phyloP scores from a whole-genome alignment of 2,888 invertebrate species.

The Cyaniris semiargus region DNA sequence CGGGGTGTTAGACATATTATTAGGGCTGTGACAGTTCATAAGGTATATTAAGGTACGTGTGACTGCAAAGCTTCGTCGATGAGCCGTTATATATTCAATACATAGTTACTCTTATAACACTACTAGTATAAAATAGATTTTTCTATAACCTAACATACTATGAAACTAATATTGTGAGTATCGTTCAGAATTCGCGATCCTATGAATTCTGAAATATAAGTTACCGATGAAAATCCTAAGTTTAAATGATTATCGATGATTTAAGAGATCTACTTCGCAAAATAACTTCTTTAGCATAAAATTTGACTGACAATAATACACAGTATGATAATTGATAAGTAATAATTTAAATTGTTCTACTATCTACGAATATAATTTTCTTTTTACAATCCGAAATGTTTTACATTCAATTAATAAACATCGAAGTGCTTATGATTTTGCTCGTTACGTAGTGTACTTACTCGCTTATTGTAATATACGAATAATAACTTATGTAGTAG shows the following conservation, averaged over 20 bases:
- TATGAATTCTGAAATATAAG: neutral
- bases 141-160: constrained; percentile 61
- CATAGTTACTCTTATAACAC: constrained; percentile 48
- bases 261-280: constrained; percentile 16
- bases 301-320: constrained; percentile 9
- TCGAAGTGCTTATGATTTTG: neutral
- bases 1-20: no score
- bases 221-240: neutral
- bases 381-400: constrained; percentile 11
- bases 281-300: constrained; percentile 11
- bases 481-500: constrained; percentile 3
- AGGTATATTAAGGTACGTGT: constrained; percentile 49
- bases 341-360: constrained; percentile 24
- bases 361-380: constrained; percentile 22
- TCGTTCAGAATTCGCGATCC: constrained; percentile 42
- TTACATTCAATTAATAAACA: neutral
- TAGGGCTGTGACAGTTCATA: constrained; percentile 8
- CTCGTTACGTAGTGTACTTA: neutral
- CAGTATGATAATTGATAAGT: constrained; percentile 20
- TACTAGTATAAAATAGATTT: constrained; percentile 76
- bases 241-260: constrained; percentile 23
- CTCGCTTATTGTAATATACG: neutral
- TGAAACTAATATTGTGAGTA: constrained; percentile 56
- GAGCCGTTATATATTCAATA: constrained; percentile 46
- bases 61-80: constrained; percentile 57